phyloP scores from a whole-genome alignment of 2,113 vertebrate species.

The Triplophysa tibetana region DNA sequence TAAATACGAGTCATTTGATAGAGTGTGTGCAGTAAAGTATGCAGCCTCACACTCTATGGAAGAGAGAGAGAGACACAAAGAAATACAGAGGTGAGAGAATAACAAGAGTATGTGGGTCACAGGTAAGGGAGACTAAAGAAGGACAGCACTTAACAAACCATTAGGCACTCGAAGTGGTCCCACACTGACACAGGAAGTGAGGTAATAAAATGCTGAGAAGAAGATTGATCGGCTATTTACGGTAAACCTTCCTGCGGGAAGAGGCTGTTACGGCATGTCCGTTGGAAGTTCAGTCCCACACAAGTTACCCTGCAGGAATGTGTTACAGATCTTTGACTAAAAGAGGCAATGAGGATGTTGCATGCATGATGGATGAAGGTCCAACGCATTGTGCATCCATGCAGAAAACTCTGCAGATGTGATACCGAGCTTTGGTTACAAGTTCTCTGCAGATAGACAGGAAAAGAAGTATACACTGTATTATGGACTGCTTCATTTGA shows the following conservation, averaged over 20 bases:
- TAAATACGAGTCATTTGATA: conserved; percentile 31
- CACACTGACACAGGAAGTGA: conserved; percentile 28
- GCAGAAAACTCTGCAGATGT: not conserved
- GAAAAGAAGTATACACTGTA: no score
- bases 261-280: not conserved
- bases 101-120: conserved; percentile 12
- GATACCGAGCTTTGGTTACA: not conserved
- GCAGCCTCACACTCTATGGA: conserved; percentile 13
- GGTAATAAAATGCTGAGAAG: conserved; percentile 9
- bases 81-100: not conserved
- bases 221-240: conserved; percentile 30
- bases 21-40: conserved; percentile 47
- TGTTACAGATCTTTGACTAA: not conserved
- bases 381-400: not conserved
- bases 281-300: not conserved
- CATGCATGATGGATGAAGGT: conserved; percentile 3
- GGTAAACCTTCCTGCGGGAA: not conserved
- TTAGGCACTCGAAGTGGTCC: not conserved
- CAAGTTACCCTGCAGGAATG: not conserved
- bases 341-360: not conserved
- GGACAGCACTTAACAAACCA: not conserved
- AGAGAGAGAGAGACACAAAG: conserved; percentile 29
- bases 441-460: no score
- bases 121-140: conserved; percentile 9
- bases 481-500: not conserved